phyloP scores from a whole-genome alignment of 1,140 invertebrate species.

The Camponotus vicinus region DNA sequence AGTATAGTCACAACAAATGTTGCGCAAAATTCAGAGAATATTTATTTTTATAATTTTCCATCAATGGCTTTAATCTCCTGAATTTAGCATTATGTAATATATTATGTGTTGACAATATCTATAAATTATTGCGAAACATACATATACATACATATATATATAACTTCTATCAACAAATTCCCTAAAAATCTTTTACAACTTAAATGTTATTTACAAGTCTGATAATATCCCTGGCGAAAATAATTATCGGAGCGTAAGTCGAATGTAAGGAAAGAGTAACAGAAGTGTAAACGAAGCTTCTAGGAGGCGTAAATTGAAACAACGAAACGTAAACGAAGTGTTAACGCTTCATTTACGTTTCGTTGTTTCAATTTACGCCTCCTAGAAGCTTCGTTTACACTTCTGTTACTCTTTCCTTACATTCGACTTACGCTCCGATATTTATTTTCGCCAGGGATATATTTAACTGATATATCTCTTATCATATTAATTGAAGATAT shows the following conservation, averaged over 20 bases:
- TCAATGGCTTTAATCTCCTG: background rate
- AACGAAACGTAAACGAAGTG: too few relatives aligned
- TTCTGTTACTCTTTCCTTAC: too few relatives aligned
- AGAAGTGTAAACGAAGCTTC: too few relatives aligned
- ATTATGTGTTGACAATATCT: background rate
- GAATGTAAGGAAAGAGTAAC: too few relatives aligned
- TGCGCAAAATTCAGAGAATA: background rate
- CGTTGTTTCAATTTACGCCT: too few relatives aligned
- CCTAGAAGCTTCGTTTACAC: too few relatives aligned
- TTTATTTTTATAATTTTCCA: background rate
- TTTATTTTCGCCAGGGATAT: too few relatives aligned
- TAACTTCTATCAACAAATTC: conserved; percentile 27
- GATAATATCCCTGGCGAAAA: too few relatives aligned
- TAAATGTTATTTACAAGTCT: conserved; percentile 40
- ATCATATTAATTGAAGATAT: conserved; percentile 24
- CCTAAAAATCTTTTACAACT: conserved; percentile 7
- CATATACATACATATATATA: background rate
- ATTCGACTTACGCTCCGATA: too few relatives aligned
- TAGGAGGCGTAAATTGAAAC: too few relatives aligned
- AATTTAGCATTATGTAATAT: conserved; percentile 11
- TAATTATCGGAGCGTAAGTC: too few relatives aligned
- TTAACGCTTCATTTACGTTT: too few relatives aligned
- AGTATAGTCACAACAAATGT: background rate
- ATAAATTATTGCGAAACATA: conserved; percentile 41
- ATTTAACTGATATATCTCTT: conserved; percentile 12